These are phyloP conservation scores for Furnarius figulus DNA, from an alignment of 2,113 vertebrate species.

Conservation along the genomic window DNA sequence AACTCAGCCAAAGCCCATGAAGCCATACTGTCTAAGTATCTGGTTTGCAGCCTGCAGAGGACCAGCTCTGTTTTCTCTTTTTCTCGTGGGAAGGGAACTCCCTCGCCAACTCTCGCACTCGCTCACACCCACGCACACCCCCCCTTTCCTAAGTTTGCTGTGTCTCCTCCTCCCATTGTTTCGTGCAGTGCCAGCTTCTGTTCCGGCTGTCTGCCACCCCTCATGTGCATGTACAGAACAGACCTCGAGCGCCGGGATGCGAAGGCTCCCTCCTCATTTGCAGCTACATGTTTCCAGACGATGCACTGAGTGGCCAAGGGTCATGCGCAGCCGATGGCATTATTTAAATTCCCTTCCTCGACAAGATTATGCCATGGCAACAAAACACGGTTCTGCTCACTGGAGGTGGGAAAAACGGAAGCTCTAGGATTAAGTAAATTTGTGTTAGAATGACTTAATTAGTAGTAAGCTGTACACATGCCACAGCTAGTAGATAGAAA, in stretches of 20 bases:
- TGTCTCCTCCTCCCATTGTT: conserved; percentile 20
- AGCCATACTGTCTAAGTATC: not conserved
- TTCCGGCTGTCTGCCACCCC: not conserved
- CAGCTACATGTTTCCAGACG: not conserved
- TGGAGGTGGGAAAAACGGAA: conserved; percentile 67
- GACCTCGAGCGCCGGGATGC: not conserved
- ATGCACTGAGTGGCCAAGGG: not conserved
- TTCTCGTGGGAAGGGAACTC: not conserved
- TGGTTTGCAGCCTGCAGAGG: not conserved
- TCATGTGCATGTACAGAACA: not conserved
- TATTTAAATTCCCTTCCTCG: conserved; percentile 79
- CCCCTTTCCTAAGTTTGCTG: not conserved
- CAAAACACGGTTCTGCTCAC: conserved; percentile 69
- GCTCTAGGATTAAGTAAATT: conserved; percentile 67
- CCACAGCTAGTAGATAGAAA: not conserved
- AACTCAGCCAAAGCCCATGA: not conserved
- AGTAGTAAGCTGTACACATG: not conserved
- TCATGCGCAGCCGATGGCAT: conserved; percentile 67
- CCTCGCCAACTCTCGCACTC: not conserved
- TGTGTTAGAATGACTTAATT: conserved; percentile 70
- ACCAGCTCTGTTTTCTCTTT: not conserved
- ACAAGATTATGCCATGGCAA: conserved; percentile 75
- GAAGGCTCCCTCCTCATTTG: not conserved
- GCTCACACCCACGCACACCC: not conserved
- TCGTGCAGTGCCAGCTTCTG: not conserved